These are phyloP conservation scores for Agrotis puta DNA, from an alignment of 2,888 invertebrate species.

Conservation along the genomic window DNA sequence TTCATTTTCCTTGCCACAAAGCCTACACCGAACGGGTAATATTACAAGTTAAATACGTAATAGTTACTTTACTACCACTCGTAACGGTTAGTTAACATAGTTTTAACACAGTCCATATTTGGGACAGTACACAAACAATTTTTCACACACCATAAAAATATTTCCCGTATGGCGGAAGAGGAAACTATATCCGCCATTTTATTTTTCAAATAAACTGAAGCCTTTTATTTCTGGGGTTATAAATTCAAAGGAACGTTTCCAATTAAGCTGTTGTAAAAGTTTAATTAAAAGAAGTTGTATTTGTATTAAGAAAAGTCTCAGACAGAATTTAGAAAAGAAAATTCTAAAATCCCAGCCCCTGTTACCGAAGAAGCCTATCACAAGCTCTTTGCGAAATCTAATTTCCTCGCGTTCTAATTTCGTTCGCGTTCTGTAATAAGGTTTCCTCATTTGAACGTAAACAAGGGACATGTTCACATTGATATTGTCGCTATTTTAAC, in stretches of 20 bases:
- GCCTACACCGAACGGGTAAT: constrained; percentile 21
- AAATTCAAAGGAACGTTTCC: not conserved
- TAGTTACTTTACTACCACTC: constrained; percentile 21
- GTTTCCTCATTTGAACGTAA: constrained; percentile 14
- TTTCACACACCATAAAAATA: constrained; percentile 27
- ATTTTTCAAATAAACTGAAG: constrained; percentile 15
- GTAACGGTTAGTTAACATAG: constrained; percentile 44
- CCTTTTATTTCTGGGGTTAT: not conserved
- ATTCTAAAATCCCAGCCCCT: not conserved
- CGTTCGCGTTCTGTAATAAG: not conserved
- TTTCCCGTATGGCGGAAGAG: constrained; percentile 22
- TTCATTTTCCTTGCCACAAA: constrained; percentile 42
- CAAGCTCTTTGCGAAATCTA: constrained; percentile 4
- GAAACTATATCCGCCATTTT: constrained; percentile 21
- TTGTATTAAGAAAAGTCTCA: not conserved
- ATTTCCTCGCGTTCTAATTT: constrained; percentile 10
- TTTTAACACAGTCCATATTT: constrained; percentile 43
- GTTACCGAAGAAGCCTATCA: constrained; percentile 5
- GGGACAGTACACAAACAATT: constrained; percentile 28
- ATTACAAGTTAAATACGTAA: constrained; percentile 28
- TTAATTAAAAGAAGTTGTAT: constrained; percentile 10
- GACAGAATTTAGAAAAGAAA: constrained; percentile 9
- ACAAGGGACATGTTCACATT: not conserved
- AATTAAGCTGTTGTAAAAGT: not conserved
- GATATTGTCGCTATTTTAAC: constrained; percentile 17